Evolutionary conservation across 2,888 invertebrate genomes (phyloP), one percentile per base, ranked within the genome.

Genomic region (Cephus pulcher): DNA sequence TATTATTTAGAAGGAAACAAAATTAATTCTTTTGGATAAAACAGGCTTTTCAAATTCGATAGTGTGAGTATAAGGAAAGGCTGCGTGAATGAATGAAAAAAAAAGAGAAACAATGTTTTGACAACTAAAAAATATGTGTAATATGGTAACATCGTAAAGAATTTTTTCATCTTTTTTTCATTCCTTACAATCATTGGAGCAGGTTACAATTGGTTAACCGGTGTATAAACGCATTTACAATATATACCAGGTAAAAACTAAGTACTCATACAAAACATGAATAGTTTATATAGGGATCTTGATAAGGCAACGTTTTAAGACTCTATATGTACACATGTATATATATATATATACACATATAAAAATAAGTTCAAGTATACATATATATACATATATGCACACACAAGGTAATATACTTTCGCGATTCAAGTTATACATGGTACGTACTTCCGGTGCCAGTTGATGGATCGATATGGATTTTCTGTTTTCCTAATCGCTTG

Each of bases 231-330:
- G 23, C 33, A 73, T 32, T 56, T 35, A 34, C 69, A 35, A 35
- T 35, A 76, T 23, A 11, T 79, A 75, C 76, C 73, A 81, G 76
- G 75, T 84, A 84, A 80, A 85, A 84, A 84, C 79, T 82, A 86
- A 86, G 79, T 84, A 85, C 76, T 83, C 79, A 76, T 84, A 86
- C 74, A 85, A 85, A 71, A 71, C 71, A 15, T 71, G 32, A 33
- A 71, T 71, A 71, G 33, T 71, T 71, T 71, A 30, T 30, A 71
- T 33, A 71, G 33, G 9, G 71, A 33, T 71, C 11, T 71, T 15
- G 71, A 71, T 71, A 71, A 71, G 71, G 71, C 32, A 32, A 71
- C 71, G 71, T 30, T 71, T 33, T 32, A 71, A 71, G 71, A 15
- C 32, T 33, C 15, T 15, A 15, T 23, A 23, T 56, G 40, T 6